These are phyloP conservation scores for Melanotus villosus DNA, from an alignment of 2,888 invertebrate species.

Conservation along the genomic window DNA sequence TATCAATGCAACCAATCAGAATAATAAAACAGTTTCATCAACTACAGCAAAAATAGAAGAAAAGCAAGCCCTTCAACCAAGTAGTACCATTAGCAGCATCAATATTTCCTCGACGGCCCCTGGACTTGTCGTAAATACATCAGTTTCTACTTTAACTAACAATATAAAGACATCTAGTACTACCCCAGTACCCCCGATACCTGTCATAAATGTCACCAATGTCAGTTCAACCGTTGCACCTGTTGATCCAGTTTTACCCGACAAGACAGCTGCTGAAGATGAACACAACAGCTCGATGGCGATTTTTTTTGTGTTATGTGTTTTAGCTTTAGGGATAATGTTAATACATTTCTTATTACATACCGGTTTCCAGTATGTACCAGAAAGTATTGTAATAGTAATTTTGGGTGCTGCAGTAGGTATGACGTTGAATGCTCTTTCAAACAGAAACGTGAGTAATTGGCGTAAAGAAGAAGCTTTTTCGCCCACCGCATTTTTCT, in stretches of 20 bases:
- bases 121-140: slow-evolving; percentile 2
- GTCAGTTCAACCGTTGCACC: slow-evolving; percentile 70
- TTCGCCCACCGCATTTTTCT: slow-evolving; percentile 97
- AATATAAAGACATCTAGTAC: not conserved
- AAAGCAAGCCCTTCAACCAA: not conserved
- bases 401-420: slow-evolving; percentile 95
- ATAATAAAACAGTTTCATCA: slow-evolving; percentile 2
- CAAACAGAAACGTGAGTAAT: slow-evolving; percentile 90
- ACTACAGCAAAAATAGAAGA: slow-evolving; percentile 21
- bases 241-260: slow-evolving; percentile 86
- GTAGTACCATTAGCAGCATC: slow-evolving; percentile 1
- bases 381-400: slow-evolving; percentile 97
- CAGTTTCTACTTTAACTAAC: slow-evolving; percentile 23
- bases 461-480: slow-evolving; percentile 99
- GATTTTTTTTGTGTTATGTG: slow-evolving; percentile 97
- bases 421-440: slow-evolving; percentile 89
- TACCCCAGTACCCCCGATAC: slow-evolving; percentile 4
- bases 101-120: slow-evolving; percentile 21
- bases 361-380: slow-evolving; percentile 96
- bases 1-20: not conserved
- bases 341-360: slow-evolving; percentile 95
- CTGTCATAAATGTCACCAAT: slow-evolving; percentile 61
- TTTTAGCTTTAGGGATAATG: slow-evolving; percentile 93
- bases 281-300: slow-evolving; percentile 98
- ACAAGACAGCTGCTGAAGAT: slow-evolving; percentile 92